phyloP scores from a whole-genome alignment of 1,140 invertebrate genomes.

The Vanessa tameamea region DNA sequence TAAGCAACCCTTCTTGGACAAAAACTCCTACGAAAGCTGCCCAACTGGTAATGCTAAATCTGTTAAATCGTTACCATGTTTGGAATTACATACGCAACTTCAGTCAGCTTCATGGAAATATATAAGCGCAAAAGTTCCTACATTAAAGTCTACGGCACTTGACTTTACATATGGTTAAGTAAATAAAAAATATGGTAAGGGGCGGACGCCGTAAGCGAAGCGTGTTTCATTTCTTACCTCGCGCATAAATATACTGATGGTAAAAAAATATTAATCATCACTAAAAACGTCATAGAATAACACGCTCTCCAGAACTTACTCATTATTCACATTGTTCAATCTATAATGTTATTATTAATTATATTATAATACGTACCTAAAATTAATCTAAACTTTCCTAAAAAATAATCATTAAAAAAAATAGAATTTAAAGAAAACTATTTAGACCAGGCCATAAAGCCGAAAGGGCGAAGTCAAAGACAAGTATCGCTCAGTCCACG shows the following conservation, averaged over 20 bases:
- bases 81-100: slow-evolving; percentile 44
- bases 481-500: slow-evolving; percentile 12
- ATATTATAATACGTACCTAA: no score
- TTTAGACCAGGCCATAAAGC: neutral
- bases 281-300: slow-evolving; percentile 58
- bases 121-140: slow-evolving; percentile 39
- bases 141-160: slow-evolving; percentile 31
- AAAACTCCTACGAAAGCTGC: slow-evolving; percentile 66
- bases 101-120: slow-evolving; percentile 40
- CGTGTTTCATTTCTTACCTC: slow-evolving; percentile 55
- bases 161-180: slow-evolving; percentile 28
- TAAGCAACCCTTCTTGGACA: slow-evolving; percentile 48
- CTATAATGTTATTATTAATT: neutral
- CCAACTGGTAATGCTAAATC: slow-evolving; percentile 65
- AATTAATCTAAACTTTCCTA: no score
- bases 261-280: slow-evolving; percentile 52
- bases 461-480: neutral
- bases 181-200: slow-evolving; percentile 42
- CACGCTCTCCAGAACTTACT: slow-evolving; percentile 18
- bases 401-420: neutral
- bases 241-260: slow-evolving; percentile 53
- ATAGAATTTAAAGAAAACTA: neutral
- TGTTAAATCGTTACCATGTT: slow-evolving; percentile 62
- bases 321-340: slow-evolving; percentile 15
- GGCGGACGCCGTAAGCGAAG: slow-evolving; percentile 52